Conservation (phyloP, 2,113 vertebrate genomes). For the Synodontis membranacea region DNA sequence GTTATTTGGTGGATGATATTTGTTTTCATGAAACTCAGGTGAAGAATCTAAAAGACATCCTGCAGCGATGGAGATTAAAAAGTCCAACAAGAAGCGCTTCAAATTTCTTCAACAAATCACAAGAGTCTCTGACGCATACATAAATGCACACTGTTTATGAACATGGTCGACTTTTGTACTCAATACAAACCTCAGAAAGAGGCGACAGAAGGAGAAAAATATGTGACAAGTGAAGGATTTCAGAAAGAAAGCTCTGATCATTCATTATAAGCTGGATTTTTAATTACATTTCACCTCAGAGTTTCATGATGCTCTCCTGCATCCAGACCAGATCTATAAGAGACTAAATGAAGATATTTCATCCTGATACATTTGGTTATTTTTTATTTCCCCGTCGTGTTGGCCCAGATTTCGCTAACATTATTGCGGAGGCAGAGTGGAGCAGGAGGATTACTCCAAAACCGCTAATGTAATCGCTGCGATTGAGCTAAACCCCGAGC, state of each 20-base stretch:
- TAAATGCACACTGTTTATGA: not conserved
- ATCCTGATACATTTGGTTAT: not conserved
- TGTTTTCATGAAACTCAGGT: not conserved
- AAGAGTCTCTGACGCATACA: not conserved
- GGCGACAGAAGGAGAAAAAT: too few species aligned
- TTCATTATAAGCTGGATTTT: not conserved
- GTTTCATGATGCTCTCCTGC: not conserved
- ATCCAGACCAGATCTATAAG: not conserved
- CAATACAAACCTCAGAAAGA: too few species aligned
- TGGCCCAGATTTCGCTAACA: constrained; percentile 1
- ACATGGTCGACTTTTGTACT: too few species aligned
- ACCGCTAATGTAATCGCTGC: constrained; percentile 35
- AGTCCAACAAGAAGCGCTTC: not conserved
- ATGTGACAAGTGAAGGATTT: not conserved
- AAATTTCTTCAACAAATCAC: not conserved
- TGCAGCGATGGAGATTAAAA: not conserved
- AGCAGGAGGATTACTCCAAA: constrained; percentile 45
- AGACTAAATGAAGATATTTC: not conserved
- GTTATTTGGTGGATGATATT: not conserved
- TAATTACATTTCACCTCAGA: not conserved
- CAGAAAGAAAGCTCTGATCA: not conserved
- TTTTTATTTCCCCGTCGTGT: constrained; percentile 12
- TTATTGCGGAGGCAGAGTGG: constrained; percentile 21
- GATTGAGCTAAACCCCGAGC: constrained; percentile 51
- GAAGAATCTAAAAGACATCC: not conserved